These are phyloP conservation scores for Pteropus alecto DNA, from an alignment of 2,113 vertebrate genomes.

Conservation along the genomic window DNA sequence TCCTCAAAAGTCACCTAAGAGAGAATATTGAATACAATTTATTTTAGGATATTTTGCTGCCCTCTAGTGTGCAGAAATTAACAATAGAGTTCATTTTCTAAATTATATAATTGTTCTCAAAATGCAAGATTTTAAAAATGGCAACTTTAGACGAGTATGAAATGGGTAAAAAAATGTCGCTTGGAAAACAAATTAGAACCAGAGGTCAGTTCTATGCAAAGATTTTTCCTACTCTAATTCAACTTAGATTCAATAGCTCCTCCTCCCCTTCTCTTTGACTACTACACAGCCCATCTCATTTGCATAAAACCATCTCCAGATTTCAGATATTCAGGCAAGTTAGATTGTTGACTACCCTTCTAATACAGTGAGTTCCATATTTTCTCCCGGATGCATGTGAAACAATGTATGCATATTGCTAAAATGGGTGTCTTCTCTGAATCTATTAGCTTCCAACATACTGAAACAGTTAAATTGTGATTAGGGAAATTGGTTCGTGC, in stretches of 20 bases:
- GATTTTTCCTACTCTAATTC: neutral
- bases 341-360: neutral
- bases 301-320: neutral
- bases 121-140: neutral
- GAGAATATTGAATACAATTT: neutral
- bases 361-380: neutral
- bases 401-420: accelerated
- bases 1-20: neutral
- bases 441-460: neutral
- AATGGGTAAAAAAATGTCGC: neutral
- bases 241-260: neutral
- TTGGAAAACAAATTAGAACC: slow-evolving; percentile 52
- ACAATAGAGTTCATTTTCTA: neutral
- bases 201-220: slow-evolving; percentile 30
- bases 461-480: neutral
- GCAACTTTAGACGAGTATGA: neutral
- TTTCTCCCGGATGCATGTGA: neutral
- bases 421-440: neutral
- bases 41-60: slow-evolving; percentile 72
- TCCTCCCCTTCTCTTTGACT: neutral
- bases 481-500: neutral
- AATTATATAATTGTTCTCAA: slow-evolving; percentile 7
- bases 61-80: slow-evolving; percentile 77
- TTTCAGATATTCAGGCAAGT: neutral
- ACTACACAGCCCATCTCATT: neutral